A percentile compares a stretch with the other conserved stretches of the same genome.
These are phyloP conservation scores for Melanostoma mellinum DNA, from an alignment of 2,888 invertebrate genomes.

Conservation along the genomic window DNA sequence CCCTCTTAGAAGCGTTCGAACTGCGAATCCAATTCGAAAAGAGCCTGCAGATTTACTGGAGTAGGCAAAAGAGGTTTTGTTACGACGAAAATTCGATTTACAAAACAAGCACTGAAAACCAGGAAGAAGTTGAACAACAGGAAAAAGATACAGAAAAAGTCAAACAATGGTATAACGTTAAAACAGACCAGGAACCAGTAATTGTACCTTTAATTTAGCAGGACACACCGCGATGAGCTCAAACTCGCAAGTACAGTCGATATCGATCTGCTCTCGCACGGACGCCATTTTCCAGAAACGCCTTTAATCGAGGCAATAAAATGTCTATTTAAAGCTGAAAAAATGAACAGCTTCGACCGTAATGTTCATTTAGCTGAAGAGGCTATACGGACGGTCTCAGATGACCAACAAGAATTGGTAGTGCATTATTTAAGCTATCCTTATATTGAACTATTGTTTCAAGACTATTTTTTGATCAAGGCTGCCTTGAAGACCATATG, in stretches of 20 bases:
- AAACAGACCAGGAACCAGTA: background rate
- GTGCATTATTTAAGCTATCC: no score
- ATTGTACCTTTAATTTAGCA: no score
- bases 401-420: constrained; percentile 39
- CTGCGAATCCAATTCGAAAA: constrained; percentile 41
- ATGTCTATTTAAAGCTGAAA: constrained; percentile 51
- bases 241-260: constrained; percentile 50
- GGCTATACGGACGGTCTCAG: constrained; percentile 15
- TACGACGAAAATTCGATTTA: background rate
- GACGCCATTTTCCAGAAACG: constrained; percentile 22
- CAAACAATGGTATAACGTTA: constrained; percentile 11
- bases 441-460: background rate
- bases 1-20: constrained; percentile 57
- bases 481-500: constrained; percentile 35
- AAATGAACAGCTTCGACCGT: constrained; percentile 49
- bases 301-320: constrained; percentile 35
- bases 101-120: background rate
- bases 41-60: background rate
- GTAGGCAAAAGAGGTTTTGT: constrained; percentile 1
- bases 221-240: constrained; percentile 57
- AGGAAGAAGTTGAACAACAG: background rate
- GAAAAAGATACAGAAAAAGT: background rate
- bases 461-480: background rate
- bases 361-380: constrained; percentile 49
- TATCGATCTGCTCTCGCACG: constrained; percentile 36